Evolutionary conservation across 2,113 vertebrate species (phyloP), one percentile per base, ranked within the genome.

Genomic region (Heteronetta atricapilla): DNA sequence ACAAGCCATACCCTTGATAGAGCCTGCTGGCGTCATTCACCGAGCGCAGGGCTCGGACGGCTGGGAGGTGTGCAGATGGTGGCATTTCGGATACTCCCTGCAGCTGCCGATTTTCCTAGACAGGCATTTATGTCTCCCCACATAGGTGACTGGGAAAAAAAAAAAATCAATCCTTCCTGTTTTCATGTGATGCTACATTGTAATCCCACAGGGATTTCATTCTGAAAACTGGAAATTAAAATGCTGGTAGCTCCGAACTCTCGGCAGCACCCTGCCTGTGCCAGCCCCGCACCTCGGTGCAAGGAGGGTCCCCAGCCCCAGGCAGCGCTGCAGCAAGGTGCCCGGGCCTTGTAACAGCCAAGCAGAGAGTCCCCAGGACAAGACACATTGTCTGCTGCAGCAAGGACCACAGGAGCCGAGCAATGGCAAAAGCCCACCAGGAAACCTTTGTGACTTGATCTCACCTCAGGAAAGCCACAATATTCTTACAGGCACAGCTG

Each of bases 1-100:
- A 86, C 77, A 82, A 94, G 78, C 59, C 86, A 38, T 66, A 81
- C 21, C 82, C 89, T 86, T 89, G 73, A 79, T 31, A 75, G 26
- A 74, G 60, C 60, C 53, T 33, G 17, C 96, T 95, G 93, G 93
- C 95, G 77, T 96, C 95, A 95, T 88, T 92, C 76, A 79, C 44
- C 8, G 11, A 91, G 87, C 28, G 3, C 82, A 87, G 66, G 55
- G 31, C 83, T 85, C 5, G 0, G 63, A 79, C 2, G 0, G 79
- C 53, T 78, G 77, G 77, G 48, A 93, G 48, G 68, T 56, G 55
- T 55, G 82, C 91, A 96, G 93, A 94, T 88, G 76, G 78, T 78
- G 76, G 73, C n/a, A 23, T 82, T 94, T 88, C 31, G 44, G 69
- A 73, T 13, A n/a, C 53, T 72, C 66, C 77, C 42, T 82, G 80